Conservation (phyloP, 2,888 invertebrate genomes). For the Tanytarsus gracilentus region DNA sequence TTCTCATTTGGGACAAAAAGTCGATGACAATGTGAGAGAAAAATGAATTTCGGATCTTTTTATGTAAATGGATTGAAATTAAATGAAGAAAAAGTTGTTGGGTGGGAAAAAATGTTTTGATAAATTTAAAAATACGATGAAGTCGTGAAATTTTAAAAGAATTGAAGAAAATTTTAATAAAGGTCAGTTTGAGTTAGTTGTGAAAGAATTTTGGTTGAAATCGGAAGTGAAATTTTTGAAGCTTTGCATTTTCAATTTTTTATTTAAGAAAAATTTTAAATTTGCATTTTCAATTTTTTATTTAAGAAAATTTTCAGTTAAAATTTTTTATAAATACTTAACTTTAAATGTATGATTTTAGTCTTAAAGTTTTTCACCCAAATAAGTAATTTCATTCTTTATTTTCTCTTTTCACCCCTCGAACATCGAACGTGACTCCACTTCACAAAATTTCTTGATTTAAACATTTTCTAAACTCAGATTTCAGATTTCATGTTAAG, state of each 20-base stretch:
- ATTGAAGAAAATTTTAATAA: not conserved
- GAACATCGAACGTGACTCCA: too few species aligned
- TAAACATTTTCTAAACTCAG: too few species aligned
- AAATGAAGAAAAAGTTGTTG: conserved; percentile 1
- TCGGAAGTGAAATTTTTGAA: not conserved
- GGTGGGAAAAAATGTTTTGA: too few species aligned
- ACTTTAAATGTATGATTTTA: too few species aligned
- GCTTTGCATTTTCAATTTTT: not conserved
- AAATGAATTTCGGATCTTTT: not conserved
- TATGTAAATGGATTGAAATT: not conserved
- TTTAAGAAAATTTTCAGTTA: too few species aligned
- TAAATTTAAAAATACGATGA: not conserved
- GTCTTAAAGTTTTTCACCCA: too few species aligned
- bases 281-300: too few species aligned
- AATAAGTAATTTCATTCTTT: too few species aligned
- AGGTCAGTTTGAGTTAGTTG: not conserved
- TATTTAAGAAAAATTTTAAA: not conserved
- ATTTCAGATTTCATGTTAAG: too few species aligned
- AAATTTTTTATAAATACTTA: too few species aligned
- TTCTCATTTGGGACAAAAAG: not conserved
- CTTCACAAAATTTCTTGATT: too few species aligned
- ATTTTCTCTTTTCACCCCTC: too few species aligned
- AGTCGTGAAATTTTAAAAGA: not conserved
- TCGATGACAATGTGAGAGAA: not conserved
- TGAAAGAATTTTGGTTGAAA: not conserved